These are phyloP conservation scores for Python bivittatus DNA, from an alignment of 2,113 vertebrate genomes.

Conservation along the genomic window DNA sequence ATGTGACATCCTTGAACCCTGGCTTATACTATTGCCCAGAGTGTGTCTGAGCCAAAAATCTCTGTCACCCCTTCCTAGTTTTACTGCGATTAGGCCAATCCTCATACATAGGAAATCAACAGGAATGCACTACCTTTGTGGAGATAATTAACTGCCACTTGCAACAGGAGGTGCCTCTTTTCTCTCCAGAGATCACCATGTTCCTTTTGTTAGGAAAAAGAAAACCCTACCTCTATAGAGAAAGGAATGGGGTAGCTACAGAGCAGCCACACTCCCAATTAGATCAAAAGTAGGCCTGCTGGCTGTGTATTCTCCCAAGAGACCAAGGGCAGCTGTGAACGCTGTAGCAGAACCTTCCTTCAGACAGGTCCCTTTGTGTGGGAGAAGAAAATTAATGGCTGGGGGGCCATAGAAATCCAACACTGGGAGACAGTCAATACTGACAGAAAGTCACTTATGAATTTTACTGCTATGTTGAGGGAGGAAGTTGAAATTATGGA, in stretches of 20 bases:
- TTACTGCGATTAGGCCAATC: background rate
- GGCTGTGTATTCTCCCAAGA: fast-evolving
- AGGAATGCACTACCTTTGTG: background rate
- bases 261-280: background rate
- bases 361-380: background rate
- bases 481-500: fast-evolving
- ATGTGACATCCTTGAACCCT: background rate
- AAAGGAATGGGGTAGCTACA: background rate
- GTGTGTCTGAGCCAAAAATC: background rate
- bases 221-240: background rate
- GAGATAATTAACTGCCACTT: background rate
- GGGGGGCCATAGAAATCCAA: fast-evolving
- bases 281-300: background rate
- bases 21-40: background rate
- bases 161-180: background rate
- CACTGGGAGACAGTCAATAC: fast-evolving
- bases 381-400: background rate
- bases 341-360: background rate
- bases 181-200: fast-evolving
- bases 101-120: background rate
- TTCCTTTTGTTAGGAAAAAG: background rate
- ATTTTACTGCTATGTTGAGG: background rate
- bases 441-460: background rate
- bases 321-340: background rate
- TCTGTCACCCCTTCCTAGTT: background rate